A percentile compares a stretch with the other conserved stretches of the same genome.
Conservation (phyloP, 1,140 invertebrate genomes). For the Drosophila busckii region DNA sequence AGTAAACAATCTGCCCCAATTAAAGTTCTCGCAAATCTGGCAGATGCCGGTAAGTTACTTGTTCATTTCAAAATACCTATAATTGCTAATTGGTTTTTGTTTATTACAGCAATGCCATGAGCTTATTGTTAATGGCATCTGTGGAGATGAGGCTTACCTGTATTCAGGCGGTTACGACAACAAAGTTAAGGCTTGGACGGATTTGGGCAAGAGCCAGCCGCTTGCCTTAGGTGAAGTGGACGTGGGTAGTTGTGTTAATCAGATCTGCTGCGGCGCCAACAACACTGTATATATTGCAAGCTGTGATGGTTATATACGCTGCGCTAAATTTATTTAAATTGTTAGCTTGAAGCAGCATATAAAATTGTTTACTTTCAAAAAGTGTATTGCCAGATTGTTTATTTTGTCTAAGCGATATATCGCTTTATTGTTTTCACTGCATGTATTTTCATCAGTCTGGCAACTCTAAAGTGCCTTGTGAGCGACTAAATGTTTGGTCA, state of each 20-base stretch:
- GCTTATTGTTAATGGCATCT: constrained; percentile 68
- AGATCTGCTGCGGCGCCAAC: constrained; percentile 53
- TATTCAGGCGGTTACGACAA: constrained; percentile 74
- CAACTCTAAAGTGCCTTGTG: not conserved
- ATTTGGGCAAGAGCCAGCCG: constrained; percentile 42
- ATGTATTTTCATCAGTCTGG: too few species aligned
- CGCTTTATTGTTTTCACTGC: too few species aligned
- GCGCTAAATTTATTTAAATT: constrained; percentile 54
- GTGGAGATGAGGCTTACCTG: constrained; percentile 49
- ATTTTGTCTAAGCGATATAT: too few species aligned
- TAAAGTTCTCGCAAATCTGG: constrained; percentile 54
- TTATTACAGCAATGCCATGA: constrained; percentile 64
- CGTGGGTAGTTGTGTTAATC: constrained; percentile 61
- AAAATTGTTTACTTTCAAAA: too few species aligned
- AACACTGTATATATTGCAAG: constrained; percentile 60
- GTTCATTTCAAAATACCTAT: not conserved
- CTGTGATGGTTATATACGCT: constrained; percentile 56
- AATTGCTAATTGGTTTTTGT: not conserved
- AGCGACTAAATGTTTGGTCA: not conserved
- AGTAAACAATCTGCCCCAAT: constrained; percentile 47
- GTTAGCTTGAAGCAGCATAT: too few species aligned
- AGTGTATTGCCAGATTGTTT: too few species aligned
- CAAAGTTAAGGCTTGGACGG: constrained; percentile 69
- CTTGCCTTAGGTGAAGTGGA: constrained; percentile 54
- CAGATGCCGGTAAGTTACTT: constrained; percentile 38